These are phyloP conservation scores for Baryphthengus martii DNA, from an alignment of 2,113 vertebrate species.

Conservation along the genomic window DNA sequence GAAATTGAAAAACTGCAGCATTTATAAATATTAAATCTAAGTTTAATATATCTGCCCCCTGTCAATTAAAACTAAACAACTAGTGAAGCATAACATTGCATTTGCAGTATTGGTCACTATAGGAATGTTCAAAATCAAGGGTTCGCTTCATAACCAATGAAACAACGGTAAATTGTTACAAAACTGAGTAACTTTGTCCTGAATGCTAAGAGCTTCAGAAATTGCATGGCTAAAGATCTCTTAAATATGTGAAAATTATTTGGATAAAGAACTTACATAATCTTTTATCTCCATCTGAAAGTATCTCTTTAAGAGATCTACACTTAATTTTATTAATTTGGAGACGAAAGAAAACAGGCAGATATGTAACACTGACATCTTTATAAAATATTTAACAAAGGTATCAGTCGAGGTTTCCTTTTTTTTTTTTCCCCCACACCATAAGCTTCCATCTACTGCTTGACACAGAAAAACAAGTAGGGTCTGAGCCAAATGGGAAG, in stretches of 20 bases:
- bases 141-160: neutral
- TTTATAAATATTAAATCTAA: neutral
- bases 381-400: slow-evolving; percentile 73
- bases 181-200: neutral
- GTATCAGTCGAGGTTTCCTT: slow-evolving; percentile 25
- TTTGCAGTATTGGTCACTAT: neutral
- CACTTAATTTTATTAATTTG: slow-evolving; percentile 62
- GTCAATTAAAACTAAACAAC: neutral
- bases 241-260: neutral
- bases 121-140: neutral
- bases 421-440: neutral
- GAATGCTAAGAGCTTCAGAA: neutral
- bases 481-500: neutral
- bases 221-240: neutral
- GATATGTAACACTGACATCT: slow-evolving; percentile 45
- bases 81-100: neutral
- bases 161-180: neutral
- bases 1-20: neutral
- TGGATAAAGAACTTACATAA: neutral
- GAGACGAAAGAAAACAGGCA: slow-evolving; percentile 39
- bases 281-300: neutral
- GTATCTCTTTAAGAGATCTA: neutral
- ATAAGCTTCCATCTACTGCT: neutral
- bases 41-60: neutral
- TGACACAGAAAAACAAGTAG: slow-evolving; percentile 8